Evolutionary conservation across 2,113 vertebrate species (phyloP), one percentile per base, ranked within the genome.

Genomic region (Nycticorax nycticorax): DNA sequence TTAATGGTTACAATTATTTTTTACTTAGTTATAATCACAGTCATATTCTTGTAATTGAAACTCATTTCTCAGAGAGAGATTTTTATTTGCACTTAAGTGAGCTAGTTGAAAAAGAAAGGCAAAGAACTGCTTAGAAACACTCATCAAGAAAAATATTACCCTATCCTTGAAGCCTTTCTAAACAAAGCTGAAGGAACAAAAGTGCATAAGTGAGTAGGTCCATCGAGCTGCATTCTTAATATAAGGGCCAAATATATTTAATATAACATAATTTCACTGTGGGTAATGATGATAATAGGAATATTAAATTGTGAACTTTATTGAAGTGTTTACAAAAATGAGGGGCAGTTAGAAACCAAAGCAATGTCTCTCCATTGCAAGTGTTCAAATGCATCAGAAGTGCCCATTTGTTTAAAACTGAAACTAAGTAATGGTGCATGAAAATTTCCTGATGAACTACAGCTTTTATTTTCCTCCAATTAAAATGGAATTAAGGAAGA

Each of bases 401-500:
- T 84, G n/a, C 10, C 23, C 30, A 17, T 93, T 88, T 75, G 3
- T 89, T 89, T 91, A 71, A 92, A 95, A 67, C 1, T 77, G 62
- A 87, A 93, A 68, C 56, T 66, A 66, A 33, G 27, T 81, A 94
- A 93, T 43, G 37, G 6, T 79, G 37, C 45, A 81, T 95, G 93
- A 85, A 95, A 85, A 79, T 83, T 88, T 69, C 37, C 48, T 69
- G 39, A 60, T 63, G 17, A 97, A 82, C 73, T 91, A 18, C 8
- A 30, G 9, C 27, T 94, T 90, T 94, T 94, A 24, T 73, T 83
- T 80, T 83, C 30, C 35, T 80, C 37, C 45, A 88, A 5, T 88
- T 92, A 91, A 77, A 74, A 84, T 71, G 52, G 50, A 94, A 93
- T 75, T 57, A 78, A 90, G 14, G 33, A 95, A 86, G 27, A 67